phyloP scores from a whole-genome alignment of 2,888 invertebrate genomes.

The Ecliptopera silaceata region DNA sequence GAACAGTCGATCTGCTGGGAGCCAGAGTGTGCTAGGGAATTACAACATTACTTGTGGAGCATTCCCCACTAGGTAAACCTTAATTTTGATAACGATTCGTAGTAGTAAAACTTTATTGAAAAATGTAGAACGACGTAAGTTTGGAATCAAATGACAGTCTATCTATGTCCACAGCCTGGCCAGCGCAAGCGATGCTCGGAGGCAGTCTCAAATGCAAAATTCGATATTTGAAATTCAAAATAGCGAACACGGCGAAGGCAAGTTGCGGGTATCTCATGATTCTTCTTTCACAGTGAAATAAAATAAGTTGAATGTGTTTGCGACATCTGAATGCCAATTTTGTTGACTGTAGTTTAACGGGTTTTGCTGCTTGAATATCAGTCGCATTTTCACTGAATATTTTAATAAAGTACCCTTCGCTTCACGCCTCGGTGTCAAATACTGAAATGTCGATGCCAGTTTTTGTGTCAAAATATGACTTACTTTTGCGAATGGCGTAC shows the following conservation, averaged over 20 bases:
- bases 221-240: constrained; percentile 80
- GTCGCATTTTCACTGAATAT: constrained; percentile 23
- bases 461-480: not conserved
- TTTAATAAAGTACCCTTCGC: constrained; percentile 7
- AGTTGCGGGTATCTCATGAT: constrained; percentile 64
- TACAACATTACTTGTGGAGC: constrained; percentile 38
- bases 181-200: constrained; percentile 54
- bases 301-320: constrained; percentile 61
- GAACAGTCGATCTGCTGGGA: constrained; percentile 34
- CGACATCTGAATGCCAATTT: constrained; percentile 67
- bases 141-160: constrained; percentile 49
- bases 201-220: constrained; percentile 78
- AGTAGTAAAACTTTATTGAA: not conserved
- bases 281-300: constrained; percentile 64
- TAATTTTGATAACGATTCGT: too few relatives aligned
- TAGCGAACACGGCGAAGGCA: constrained; percentile 57
- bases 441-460: constrained; percentile 9
- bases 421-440: constrained; percentile 9
- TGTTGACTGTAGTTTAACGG: constrained; percentile 49
- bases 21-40: constrained; percentile 41
- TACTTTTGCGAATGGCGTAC: not conserved
- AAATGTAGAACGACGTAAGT: constrained; percentile 11
- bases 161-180: constrained; percentile 54
- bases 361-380: constrained; percentile 34
- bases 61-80: too few relatives aligned